These are phyloP conservation scores for Dicyrtomina minuta DNA, from an alignment of 2,888 invertebrate genomes.

Conservation along the genomic window DNA sequence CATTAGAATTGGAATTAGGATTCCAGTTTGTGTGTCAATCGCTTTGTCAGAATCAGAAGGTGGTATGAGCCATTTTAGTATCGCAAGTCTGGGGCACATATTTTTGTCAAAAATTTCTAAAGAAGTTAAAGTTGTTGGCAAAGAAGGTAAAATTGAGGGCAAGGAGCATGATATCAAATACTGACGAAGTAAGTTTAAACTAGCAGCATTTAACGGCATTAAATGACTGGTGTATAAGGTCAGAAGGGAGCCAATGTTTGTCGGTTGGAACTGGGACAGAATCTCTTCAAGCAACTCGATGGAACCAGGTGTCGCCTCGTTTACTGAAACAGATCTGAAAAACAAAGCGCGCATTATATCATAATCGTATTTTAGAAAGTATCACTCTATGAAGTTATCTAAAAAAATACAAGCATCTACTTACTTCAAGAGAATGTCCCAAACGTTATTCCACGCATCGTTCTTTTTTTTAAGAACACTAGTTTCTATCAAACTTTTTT, in stretches of 20 bases:
- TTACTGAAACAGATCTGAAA: constrained; percentile 40
- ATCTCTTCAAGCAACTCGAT: constrained; percentile 40
- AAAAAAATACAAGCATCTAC: constrained; percentile 5
- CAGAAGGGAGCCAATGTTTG: constrained; percentile 40
- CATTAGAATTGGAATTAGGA: constrained; percentile 38
- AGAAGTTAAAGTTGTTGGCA: background rate
- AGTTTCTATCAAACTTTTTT: constrained; percentile 37
- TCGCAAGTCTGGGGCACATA: constrained; percentile 11
- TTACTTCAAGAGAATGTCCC: constrained; percentile 46
- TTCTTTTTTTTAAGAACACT: constrained; percentile 25
- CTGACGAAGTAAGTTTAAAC: constrained; percentile 39
- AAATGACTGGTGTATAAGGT: constrained; percentile 27
- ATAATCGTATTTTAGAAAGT: no score
- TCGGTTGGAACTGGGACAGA: constrained; percentile 40
- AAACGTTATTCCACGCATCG: constrained; percentile 44
- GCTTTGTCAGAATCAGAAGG: background rate
- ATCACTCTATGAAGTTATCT: no score
- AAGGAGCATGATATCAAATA: constrained; percentile 41
- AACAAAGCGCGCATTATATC: no score
- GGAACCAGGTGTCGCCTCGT: constrained; percentile 35
- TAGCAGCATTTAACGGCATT: constrained; percentile 35
- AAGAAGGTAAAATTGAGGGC: constrained; percentile 31
- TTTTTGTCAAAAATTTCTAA: background rate
- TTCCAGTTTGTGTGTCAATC: constrained; percentile 2
- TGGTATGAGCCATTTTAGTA: constrained; percentile 29